Base-by-base conservation (phyloP, 2,113 vertebrate genomes). In the Onychorhynchus coronatus region DNA sequence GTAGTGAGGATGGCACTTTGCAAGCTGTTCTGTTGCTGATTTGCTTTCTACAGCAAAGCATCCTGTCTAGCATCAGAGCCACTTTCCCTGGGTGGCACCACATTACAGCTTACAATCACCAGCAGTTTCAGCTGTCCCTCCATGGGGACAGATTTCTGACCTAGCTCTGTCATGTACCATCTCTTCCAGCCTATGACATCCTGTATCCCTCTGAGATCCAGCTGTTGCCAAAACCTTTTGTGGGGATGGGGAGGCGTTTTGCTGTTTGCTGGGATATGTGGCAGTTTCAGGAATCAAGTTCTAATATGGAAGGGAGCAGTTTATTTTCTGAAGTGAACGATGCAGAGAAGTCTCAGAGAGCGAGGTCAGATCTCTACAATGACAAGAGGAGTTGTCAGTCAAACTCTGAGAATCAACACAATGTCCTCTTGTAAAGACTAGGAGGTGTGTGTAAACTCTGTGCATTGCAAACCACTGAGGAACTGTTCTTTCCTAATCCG, bases 21-120 rank as follows among this genome's bases (percentile, higher is more conserved):
- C 85, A 49, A 88, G 82, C 91, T 88, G 78, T 12, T 61, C 68
- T 25, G 49, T 5, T 19, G 87, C 73, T 85, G 59, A 0, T 52
- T 6, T 5, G 5, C 42, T 61, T 37, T 39, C 56, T 33, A 6
- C 65, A 22, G 74, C 66, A 28, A 28, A n/a, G 37, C 31, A 63
- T 46, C 56, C 53, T 70, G 65, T 59, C 94, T 63, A 5, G 55
- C 92, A 47, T 55, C 59, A 8, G 20, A 7, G 55, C 0, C 0
- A 9, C 67, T 83, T 53, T 65, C 31, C 53, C 31, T 12, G 4
- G 21, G 8, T 25, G 31, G 33, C 75, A 49, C 41, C 59, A 8
- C 19, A 0, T 28, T 14, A 11, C 0, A 1, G 46, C 23, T 10
- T 31, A 3, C 46, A 15, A 39, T 5, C 65, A 31, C 47, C 81